A percentile compares a stretch with the other conserved stretches of the same genome.
These are phyloP conservation scores for Druceiella hillmani DNA, from an alignment of 2,888 invertebrate species.

Conservation along the genomic window DNA sequence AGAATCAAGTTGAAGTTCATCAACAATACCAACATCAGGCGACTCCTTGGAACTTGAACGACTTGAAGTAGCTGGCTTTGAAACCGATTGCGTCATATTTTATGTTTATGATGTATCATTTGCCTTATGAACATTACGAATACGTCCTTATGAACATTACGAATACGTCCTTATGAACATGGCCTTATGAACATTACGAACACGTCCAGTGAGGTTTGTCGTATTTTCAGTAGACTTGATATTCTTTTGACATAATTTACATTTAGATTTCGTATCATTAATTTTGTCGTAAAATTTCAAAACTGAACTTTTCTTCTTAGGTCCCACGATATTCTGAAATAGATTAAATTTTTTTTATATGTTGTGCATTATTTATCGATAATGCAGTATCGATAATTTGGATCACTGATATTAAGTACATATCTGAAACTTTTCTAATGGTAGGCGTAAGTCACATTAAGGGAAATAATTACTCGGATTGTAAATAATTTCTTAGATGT, in stretches of 20 bases:
- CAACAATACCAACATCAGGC: constrained; percentile 1
- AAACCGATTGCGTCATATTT: constrained; percentile 3
- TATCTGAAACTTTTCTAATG: not conserved
- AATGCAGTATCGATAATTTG: constrained; percentile 4
- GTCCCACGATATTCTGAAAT: constrained; percentile 5
- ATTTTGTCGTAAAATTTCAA: constrained; percentile 6
- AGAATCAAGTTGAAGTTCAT: constrained; percentile 2
- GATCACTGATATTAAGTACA: constrained; percentile 1
- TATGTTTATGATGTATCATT: constrained; percentile 3
- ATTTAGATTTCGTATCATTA: constrained; percentile 9
- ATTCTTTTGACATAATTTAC: constrained; percentile 10
- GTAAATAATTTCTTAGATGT: too few relatives aligned
- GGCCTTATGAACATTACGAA: constrained; percentile 8
- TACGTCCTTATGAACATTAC: constrained; percentile 7
- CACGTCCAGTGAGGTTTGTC: constrained; percentile 7
- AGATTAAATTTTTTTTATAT: too few relatives aligned
- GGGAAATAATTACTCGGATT: not conserved
- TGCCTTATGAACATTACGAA: too few relatives aligned
- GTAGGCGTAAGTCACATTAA: not conserved
- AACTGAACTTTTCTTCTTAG: constrained; percentile 5
- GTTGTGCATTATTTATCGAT: too few relatives aligned
- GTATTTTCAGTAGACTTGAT: constrained; percentile 10
- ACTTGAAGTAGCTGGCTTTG: constrained; percentile 2
- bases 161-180: constrained; percentile 8
- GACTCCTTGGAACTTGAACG: constrained; percentile 4